phyloP scores from a whole-genome alignment of 2,113 vertebrate genomes.

The Podocnemis expansa region DNA sequence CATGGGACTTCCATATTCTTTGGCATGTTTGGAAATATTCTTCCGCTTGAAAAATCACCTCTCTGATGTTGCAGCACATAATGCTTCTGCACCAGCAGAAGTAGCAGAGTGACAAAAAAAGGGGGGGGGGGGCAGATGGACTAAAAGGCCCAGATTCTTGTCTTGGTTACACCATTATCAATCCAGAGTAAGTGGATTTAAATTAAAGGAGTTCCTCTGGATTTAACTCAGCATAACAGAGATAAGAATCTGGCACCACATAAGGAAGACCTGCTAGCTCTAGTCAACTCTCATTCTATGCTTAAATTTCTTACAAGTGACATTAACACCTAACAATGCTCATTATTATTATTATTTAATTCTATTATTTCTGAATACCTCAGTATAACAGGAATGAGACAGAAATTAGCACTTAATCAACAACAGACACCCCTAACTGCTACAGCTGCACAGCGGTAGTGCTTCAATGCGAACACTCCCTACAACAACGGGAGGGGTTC shows the following conservation, averaged over 20 bases:
- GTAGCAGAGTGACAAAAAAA: neutral
- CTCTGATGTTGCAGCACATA: neutral
- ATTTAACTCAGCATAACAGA: neutral
- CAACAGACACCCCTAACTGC: neutral
- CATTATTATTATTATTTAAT: fast-evolving
- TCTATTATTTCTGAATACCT: neutral
- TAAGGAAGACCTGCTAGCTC: neutral
- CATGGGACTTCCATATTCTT: neutral
- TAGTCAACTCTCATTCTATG: neutral
- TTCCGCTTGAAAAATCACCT: neutral
- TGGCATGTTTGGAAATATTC: neutral
- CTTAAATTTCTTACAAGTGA: neutral
- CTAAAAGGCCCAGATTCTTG: neutral
- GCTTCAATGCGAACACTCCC: neutral
- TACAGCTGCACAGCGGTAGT: neutral
- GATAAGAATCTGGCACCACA: neutral
- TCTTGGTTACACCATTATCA: fast-evolving
- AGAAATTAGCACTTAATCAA: neutral
- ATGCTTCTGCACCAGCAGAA: neutral
- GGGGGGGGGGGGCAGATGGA: too few relatives aligned
- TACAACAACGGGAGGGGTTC: neutral
- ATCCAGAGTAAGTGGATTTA: neutral
- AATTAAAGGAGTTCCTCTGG: neutral
- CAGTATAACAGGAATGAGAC: neutral
- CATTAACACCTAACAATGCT: neutral